Base-by-base conservation (phyloP, 1,140 invertebrate species). In the Hydropsyche tenuis region DNA sequence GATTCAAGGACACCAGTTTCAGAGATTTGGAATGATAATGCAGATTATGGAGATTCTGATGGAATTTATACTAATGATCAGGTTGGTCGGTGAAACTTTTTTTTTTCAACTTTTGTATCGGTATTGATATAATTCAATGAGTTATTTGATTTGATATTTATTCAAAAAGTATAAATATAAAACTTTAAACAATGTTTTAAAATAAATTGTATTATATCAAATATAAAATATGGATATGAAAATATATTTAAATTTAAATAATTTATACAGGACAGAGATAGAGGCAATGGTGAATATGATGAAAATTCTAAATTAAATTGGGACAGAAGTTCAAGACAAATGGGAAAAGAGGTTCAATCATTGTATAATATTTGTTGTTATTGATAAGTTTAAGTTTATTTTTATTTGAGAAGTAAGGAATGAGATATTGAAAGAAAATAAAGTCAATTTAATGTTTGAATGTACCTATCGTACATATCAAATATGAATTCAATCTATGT, bases 251-350 rank as follows among this genome's bases (percentile, higher is more conserved):
- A 48, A 53, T 53, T 11, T 53, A 53, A n/a, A n/a, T 53, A 2
- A 53, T 18, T 53, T 53, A 46, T 20, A 18, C 48, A 53, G 48
- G 48, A 53, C 7, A 16, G 16, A 18, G 16, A 53, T 18, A 16
- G 16, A 18, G 16, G n/a, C 18, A 16, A 18, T 53, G 48, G 14
- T 1, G 48, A 53, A 9, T 53, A 53, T 53, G 48, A 18, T 2
- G 48, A 53, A 18, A n/a, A 18, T 53, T 53, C 48, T 7, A 53
- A 53, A 53, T 2, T 5, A 23, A 70, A 51, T n/a, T 70, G 68
- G 68, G 68, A 70, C 4, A 23, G 68, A 37, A 25, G 23, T 16
- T 12, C 25, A 22, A 51, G 68, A 20, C 18, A 53, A n/a, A 22
- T 53, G 1, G 68, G 68, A 25, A 25, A 18, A 27, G 46, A 53